Conservation (phyloP, 2,797 vertebrate species). For the Euphonia xanthogaster region DNA sequence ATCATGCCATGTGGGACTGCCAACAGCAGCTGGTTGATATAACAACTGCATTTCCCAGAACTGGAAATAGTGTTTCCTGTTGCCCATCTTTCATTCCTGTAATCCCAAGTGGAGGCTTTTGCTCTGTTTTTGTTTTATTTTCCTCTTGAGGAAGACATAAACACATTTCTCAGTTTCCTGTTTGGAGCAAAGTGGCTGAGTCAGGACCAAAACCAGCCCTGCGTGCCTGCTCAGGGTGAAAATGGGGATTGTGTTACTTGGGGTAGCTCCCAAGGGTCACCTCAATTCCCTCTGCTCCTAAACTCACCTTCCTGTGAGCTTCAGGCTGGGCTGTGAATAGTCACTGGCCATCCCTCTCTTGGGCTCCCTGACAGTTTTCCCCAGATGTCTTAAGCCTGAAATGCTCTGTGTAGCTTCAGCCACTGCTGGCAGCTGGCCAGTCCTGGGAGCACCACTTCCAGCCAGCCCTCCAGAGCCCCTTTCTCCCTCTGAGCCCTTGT, state of each 20-base stretch:
- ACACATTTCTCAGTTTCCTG: conserved; percentile 2
- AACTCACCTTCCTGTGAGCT: background rate
- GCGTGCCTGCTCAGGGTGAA: accelerated
- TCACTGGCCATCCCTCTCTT: background rate
- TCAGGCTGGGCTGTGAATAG: background rate
- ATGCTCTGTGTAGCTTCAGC: background rate
- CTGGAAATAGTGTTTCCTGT: background rate
- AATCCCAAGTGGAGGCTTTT: conserved; percentile 6
- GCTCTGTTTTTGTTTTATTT: background rate
- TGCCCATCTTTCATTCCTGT: conserved; percentile 26
- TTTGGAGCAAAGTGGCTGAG: background rate
- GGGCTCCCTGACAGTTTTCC: background rate
- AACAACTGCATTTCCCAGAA: conserved; percentile 46
- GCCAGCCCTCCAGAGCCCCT: background rate
- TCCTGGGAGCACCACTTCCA: background rate
- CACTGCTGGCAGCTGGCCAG: background rate
- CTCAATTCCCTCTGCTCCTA: background rate
- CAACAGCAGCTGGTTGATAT: conserved; percentile 33
- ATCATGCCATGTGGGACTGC: background rate
- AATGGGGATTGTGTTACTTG: accelerated
- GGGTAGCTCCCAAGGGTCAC: background rate
- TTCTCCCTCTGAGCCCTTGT: background rate
- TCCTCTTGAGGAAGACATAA: conserved; percentile 16
- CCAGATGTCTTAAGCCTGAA: background rate
- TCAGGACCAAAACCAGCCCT: background rate